Evolutionary conservation across 2,888 invertebrate genomes (phyloP), one percentile per base, ranked within the genome.

Genomic region (Candidula unifasciata): DNA sequence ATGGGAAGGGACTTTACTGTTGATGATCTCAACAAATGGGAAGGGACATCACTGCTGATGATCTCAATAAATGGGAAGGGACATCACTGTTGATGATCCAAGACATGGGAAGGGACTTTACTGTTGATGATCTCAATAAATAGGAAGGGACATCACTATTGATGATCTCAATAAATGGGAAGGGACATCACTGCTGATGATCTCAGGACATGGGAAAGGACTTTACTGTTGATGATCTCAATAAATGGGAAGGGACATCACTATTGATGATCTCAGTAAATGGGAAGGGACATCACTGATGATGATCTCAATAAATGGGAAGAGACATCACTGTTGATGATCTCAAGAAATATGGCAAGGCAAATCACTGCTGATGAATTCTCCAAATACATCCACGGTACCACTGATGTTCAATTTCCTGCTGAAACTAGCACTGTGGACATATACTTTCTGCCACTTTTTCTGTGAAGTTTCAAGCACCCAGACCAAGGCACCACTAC

Each of bases 401-500:
- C 78, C 78, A 37, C 78, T 66, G 30, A 37, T 18, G 78, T 66
- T 78, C 78, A 78, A 37, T 16, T 66, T 37, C 27, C 44, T 35
- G 3, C 13, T 1, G n/a, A 78, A 0, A 18, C 64, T 37, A 8
- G 66, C 78, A 64, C 78, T 78, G 66, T 78, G 78, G 21, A 78
- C 66, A 37, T 66, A 78, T 13, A 78, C 37, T n/a, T 60, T 78
- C 27, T 78, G 78, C 78, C 78, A 78, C 27, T 64, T 78, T 3
- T 66, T 30, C 60, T 60, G 64, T 24, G 64, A 44, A 3, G 78
- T 37, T 18, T 78, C 78, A 35, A 78, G 27, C 27, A 78, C 8
- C 78, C 78, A 78, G 60, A 78, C 78, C 16, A 66, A 33, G 27
- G 78, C 78, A 1, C 78, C 78, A 18, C 78, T 78, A 37, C 66